Base-by-base conservation (phyloP, 2,797 vertebrate species). In the Enteromius thamalakanensis region DNA sequence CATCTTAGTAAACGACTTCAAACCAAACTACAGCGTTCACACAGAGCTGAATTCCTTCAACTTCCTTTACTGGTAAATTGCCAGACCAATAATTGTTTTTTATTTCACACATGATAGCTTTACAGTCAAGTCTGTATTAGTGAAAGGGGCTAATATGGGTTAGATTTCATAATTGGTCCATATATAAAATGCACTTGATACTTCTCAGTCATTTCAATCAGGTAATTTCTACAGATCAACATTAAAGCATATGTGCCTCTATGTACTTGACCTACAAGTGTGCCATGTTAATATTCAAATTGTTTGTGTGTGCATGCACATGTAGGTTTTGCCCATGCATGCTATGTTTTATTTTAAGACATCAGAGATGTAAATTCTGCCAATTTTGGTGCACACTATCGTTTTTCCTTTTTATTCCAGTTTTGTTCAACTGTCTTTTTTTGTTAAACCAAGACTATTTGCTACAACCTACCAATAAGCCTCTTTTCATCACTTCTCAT, bases 371-470 rank as follows among this genome's bases (percentile, higher is more conserved):
- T 78, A 58, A 74, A 68, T 68, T 76, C 34, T 62, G 53, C 42
- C 45, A 76, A 65, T 55, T 53, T 55, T 34, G 26, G 23, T 76
- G 23, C 14, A 64, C 17, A 37, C 37, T 91, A 89, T 83, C 86
- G 87, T 72, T 12, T 91, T 6, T 89, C 87, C 89, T 84, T 23
- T 87, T 92, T 92, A 87, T 90, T 75, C 37, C 89, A 92, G 12
- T 14, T 91, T 85, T 93, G 92, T 92, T 93, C 91, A 92, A 90
- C 89, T 90, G 89, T 91, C 89, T 92, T 93, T 86, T 26, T 94
- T 91, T 88, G 93, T 95, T 91, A 92, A 92, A 93, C 93, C 93
- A 95, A 94, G 94, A 92, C 93, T 85, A 37, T 67, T 49, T 67
- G 72, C 76, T 84, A 6, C 68, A 84, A 81, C 34, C 34, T 42